These are phyloP conservation scores for Globicephala melas DNA, from an alignment of 2,113 vertebrate genomes.

Conservation along the genomic window DNA sequence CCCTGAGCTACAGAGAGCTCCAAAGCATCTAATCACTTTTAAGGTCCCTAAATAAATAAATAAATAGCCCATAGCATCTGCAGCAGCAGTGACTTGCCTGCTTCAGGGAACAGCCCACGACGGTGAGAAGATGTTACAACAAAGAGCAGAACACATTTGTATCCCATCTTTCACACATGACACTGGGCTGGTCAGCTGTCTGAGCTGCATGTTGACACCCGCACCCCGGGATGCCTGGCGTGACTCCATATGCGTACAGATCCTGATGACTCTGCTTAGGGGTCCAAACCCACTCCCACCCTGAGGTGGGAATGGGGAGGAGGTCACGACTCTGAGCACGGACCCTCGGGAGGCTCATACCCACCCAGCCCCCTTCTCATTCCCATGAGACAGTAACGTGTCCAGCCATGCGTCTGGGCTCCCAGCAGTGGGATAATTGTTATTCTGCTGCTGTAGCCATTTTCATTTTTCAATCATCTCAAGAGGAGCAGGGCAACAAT, in stretches of 20 bases:
- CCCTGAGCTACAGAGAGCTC: conserved; percentile 43
- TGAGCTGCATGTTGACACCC: background rate
- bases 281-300: background rate
- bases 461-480: conserved; percentile 69
- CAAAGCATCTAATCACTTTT: conserved; percentile 17
- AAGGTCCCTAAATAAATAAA: conserved; percentile 11
- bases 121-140: background rate
- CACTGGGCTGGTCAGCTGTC: background rate
- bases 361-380: background rate
- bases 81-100: background rate
- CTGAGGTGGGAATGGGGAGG: background rate
- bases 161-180: background rate
- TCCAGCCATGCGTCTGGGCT: background rate
- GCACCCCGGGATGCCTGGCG: too few species aligned
- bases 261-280: background rate
- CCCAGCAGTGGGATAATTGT: conserved; percentile 20
- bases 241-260: fast-evolving
- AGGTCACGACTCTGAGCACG: background rate
- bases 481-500: conserved; percentile 2
- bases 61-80: background rate
- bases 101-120: background rate
- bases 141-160: background rate
- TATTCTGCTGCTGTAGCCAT: conserved; percentile 44
- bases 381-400: background rate
- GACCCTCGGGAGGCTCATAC: fast-evolving